These are phyloP conservation scores for Epicampocera succincta DNA, from an alignment of 2,888 invertebrate genomes.

Conservation along the genomic window DNA sequence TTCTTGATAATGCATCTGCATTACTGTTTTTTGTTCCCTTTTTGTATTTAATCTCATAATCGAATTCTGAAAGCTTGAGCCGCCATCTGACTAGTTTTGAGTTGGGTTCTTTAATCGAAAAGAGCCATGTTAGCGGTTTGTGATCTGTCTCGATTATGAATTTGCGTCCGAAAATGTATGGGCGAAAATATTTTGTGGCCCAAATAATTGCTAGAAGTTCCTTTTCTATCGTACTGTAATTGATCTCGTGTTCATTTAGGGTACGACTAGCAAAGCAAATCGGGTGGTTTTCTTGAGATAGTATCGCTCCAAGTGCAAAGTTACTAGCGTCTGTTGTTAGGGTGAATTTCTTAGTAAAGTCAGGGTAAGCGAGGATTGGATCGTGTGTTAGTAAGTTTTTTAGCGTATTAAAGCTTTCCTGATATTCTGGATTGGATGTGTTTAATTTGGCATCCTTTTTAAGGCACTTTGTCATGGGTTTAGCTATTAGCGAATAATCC, in stretches of 20 bases:
- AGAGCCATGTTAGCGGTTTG: no score
- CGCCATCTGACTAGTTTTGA: no score
- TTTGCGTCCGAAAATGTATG: neutral
- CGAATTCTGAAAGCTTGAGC: no score
- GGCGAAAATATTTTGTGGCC: no score
- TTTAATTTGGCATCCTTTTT: no score
- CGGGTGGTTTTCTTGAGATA: neutral
- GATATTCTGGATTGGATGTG: no score
- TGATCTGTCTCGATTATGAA: no score
- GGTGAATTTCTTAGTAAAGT: neutral
- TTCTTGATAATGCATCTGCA: neutral
- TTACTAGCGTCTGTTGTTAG: conserved; percentile 2
- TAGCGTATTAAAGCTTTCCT: conserved; percentile 54
- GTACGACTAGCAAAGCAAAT: neutral
- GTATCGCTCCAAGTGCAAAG: neutral
- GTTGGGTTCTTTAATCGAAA: no score
- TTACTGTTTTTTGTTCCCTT: no score
- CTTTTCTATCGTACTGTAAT: conserved; percentile 10
- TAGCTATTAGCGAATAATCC: no score
- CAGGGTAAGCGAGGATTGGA: conserved; percentile 28
- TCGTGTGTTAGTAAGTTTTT: conserved; percentile 57
- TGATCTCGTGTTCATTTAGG: neutral
- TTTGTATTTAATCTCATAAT: no score
- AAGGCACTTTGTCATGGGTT: no score
- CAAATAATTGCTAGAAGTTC: conserved; percentile 21